Evolutionary conservation across 2,797 vertebrate genomes (phyloP).

Genomic region (Allobates femoralis): DNA sequence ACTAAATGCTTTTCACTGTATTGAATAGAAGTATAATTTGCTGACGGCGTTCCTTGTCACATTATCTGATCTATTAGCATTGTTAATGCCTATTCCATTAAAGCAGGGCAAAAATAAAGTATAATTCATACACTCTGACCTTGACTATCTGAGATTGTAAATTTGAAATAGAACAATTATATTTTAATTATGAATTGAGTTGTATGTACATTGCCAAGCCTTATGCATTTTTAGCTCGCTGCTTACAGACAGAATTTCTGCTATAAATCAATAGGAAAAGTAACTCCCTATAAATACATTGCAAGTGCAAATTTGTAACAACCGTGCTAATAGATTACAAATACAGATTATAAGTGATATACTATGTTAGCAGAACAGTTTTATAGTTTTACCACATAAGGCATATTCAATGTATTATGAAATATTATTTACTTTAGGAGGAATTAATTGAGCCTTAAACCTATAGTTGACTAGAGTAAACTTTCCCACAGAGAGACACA

Average conservation of each 20-base stretch:
- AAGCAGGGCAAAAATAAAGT: not conserved
- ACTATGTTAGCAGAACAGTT: not conserved
- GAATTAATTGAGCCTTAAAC: no score
- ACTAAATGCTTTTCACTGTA: not conserved
- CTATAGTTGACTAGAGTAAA: no score
- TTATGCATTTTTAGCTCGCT: not conserved
- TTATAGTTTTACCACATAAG: not conserved
- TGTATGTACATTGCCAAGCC: not conserved
- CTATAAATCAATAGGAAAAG: not conserved
- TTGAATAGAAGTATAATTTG: not conserved
- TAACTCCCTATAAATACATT: not conserved
- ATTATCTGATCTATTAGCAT: not conserved
- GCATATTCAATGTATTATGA: not conserved
- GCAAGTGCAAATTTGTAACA: not conserved
- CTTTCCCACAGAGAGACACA: no score
- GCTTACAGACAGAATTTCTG: not conserved
- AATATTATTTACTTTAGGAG: not conserved
- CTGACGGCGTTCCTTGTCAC: not conserved
- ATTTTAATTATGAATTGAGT: not conserved
- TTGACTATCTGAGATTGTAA: not conserved
- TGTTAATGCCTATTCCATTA: not conserved
- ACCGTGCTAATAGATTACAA: not conserved
- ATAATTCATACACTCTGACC: not conserved
- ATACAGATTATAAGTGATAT: not conserved
- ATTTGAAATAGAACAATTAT: not conserved